Evolutionary conservation across 2,888 invertebrate species (phyloP), one percentile per base, ranked within the genome.

Genomic region (Drosophila histrio): DNA sequence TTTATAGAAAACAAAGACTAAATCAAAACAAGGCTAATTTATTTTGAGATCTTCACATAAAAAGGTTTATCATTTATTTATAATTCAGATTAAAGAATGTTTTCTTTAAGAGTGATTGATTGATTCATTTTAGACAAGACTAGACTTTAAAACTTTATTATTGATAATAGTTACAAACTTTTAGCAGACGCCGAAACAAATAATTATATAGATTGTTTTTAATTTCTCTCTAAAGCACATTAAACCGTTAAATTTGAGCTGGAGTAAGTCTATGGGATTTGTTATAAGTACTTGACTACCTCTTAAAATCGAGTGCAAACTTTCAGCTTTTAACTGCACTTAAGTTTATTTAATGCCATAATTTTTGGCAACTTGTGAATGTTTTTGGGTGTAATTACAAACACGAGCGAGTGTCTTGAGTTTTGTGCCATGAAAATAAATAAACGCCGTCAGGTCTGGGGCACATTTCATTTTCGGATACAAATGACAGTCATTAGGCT

Each of bases 401-500:
- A 52, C 68, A 54, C 77, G 61, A 62, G 71, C 38, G 59, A 61
- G 43, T 59, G 38, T 68, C 53, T 47, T 43, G 30, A 46, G 68
- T 60, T 39, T 32, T 38, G 39, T 59, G 66, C 68, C 65, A 85
- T 82, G 72, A 71, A 85, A 85, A 85, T 79, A 85, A 77, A 79
- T 79, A 85, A 76, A 68, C 52, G 70, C 60, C 66, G 63, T 43
- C 72, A 67, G 69, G 68, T 68, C 47, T 68, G 72, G 67, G 50
- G 67, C 61, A 77, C 79, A 79, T 72, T 79, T 79, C 67, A 69
- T 75, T 79, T 72, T 50, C 53, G 60, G 44, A 72, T 81, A 81
- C 66, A 81, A 84, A 84, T 81, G 85, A 69, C 66, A 69, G 78
- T 83, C 84, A 83, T 83, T 80, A 84, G 63, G 78, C 70, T 22